Evolutionary conservation across 2,888 invertebrate genomes (phyloP).

Genomic region (Tromatobia lineatoria): DNA sequence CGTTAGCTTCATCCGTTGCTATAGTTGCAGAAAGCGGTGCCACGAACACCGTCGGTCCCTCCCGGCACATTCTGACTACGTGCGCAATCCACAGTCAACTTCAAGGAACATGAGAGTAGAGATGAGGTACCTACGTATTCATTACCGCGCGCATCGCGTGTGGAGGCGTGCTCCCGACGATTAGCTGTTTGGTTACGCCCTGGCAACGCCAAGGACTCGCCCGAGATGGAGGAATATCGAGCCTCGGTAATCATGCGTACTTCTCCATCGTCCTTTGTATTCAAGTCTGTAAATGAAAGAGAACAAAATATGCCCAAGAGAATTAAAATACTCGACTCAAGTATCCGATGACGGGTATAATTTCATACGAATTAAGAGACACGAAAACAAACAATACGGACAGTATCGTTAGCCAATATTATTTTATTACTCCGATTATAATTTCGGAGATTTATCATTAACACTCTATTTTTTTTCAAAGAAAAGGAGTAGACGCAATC

Average conservation of each 20-base stretch:
- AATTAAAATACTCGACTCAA: not conserved
- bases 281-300: not conserved
- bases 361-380: no score
- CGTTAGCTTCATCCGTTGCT: constrained; percentile 37
- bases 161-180: constrained; percentile 77
- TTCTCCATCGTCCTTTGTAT: constrained; percentile 24
- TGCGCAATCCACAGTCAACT: constrained; percentile 51
- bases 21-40: constrained; percentile 7
- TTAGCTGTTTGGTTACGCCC: constrained; percentile 81
- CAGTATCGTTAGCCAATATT: no score
- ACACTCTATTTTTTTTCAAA: not conserved
- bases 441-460: no score
- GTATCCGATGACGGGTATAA: not conserved
- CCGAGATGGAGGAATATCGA: constrained; percentile 52
- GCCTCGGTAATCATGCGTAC: constrained; percentile 47
- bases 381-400: no score
- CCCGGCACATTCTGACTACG: not conserved
- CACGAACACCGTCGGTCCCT: constrained; percentile 3
- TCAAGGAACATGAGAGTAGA: constrained; percentile 38
- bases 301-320: not conserved
- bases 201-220: constrained; percentile 72
- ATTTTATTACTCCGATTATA: no score
- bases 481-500: not conserved
- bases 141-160: constrained; percentile 76
- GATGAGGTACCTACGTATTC: constrained; percentile 75